Conservation (phyloP, 37 sponge, comb jelly and placozoan genomes). For the Ephydatia muelleri region DNA sequence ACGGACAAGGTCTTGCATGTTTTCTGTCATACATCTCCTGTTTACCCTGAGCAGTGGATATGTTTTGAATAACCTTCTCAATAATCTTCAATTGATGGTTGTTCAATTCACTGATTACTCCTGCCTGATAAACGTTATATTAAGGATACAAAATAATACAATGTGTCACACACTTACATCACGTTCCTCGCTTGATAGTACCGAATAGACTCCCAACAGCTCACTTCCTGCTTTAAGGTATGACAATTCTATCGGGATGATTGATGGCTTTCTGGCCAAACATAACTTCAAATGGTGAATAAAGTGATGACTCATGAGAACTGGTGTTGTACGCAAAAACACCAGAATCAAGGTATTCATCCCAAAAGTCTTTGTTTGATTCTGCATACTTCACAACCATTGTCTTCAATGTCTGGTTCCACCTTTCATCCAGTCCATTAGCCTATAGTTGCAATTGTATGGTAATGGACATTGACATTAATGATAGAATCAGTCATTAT, state of each 20-base stretch:
- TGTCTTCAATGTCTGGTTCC: too few relatives aligned
- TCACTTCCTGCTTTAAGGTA: neutral
- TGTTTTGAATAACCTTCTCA: constrained; percentile 9
- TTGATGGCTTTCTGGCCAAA: constrained; percentile 37
- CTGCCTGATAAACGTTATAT: neutral
- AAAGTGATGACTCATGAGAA: neutral
- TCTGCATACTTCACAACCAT: too few relatives aligned
- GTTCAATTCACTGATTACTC: neutral
- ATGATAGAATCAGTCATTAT: too few relatives aligned
- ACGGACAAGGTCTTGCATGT: constrained; percentile 6
- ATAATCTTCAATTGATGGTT: neutral
- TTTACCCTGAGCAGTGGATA: constrained; percentile 25
- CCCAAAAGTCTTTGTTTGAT: too few relatives aligned
- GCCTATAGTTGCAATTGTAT: too few relatives aligned
- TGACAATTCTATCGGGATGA: constrained; percentile 27
- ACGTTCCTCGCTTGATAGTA: neutral
- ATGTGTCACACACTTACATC: neutral
- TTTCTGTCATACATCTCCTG: constrained; percentile 31
- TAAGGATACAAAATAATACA: neutral
- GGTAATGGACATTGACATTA: too few relatives aligned
- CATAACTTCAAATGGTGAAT: constrained; percentile 17
- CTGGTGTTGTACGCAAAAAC: neutral
- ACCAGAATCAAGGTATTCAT: too few relatives aligned
- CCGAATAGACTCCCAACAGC: neutral
- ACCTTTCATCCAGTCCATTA: too few relatives aligned